These are phyloP conservation scores for Drosophila pseudotalamancana DNA, from an alignment of 2,888 invertebrate genomes.

Conservation along the genomic window DNA sequence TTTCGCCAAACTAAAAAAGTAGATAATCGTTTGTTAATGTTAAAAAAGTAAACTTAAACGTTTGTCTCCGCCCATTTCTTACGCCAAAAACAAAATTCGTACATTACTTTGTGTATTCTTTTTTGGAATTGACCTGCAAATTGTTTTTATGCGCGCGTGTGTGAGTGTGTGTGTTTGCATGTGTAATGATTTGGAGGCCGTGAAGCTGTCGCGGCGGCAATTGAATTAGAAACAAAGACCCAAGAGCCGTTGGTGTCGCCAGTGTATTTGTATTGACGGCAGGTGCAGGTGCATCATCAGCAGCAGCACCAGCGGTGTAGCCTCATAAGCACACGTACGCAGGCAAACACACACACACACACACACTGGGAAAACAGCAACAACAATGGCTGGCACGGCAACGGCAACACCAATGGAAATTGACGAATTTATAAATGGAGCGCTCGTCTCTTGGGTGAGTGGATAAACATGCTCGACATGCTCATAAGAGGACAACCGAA, in stretches of 20 bases:
- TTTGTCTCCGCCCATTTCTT: not conserved
- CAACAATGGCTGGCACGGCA: constrained; percentile 73
- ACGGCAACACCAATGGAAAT: constrained; percentile 88
- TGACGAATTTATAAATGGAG: constrained; percentile 93
- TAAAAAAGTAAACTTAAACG: not conserved
- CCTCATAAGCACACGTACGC: constrained; percentile 29
- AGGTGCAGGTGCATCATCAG: constrained; percentile 60
- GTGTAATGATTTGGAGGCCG: constrained; percentile 58
- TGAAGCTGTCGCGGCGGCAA: constrained; percentile 43
- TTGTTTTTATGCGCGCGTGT: constrained; percentile 19
- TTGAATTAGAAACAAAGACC: constrained; percentile 47
- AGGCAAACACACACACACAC: constrained; percentile 28
- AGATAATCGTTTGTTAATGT: constrained; percentile 9
- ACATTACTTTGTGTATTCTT: not conserved
- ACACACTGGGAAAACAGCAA: constrained; percentile 33
- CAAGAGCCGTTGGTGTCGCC: constrained; percentile 22
- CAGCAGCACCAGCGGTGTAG: constrained; percentile 40
- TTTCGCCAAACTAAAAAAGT: constrained; percentile 17
- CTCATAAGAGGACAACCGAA: constrained; percentile 32
- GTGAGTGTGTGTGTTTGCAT: constrained; percentile 26
- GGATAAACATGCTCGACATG: constrained; percentile 63
- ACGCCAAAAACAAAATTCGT: not conserved
- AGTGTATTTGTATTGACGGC: constrained; percentile 29
- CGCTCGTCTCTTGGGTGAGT: constrained; percentile 94
- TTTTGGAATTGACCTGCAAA: constrained; percentile 27